These are phyloP conservation scores for Sebastes diaconus DNA, from an alignment of 2,797 vertebrate species.

Conservation along the genomic window DNA sequence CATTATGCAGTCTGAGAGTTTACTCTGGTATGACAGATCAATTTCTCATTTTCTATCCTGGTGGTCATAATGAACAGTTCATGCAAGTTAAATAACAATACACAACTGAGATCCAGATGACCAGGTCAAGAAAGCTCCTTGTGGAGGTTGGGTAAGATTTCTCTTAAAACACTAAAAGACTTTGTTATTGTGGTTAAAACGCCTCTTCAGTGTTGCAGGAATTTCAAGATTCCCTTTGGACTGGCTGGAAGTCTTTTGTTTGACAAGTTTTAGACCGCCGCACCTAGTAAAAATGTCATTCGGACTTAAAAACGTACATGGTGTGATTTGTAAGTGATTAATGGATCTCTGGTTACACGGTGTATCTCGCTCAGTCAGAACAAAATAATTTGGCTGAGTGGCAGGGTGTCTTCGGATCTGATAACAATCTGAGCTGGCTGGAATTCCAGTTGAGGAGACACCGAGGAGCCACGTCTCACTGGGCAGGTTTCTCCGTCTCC, in stretches of 20 bases:
- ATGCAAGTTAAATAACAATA: background rate
- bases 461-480: slow-evolving; percentile 71
- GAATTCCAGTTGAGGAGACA: slow-evolving; percentile 74
- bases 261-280: background rate
- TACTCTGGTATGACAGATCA: background rate
- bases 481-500: slow-evolving; percentile 59
- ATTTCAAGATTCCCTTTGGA: background rate
- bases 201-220: background rate
- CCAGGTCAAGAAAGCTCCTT: background rate
- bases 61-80: background rate
- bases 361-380: background rate
- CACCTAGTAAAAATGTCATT: background rate
- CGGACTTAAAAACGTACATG: background rate
- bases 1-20: background rate
- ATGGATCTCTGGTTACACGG: background rate
- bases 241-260: background rate
- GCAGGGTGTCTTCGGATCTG: slow-evolving; percentile 59
- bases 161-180: background rate
- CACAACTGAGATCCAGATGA: background rate
- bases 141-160: background rate
- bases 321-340: slow-evolving; percentile 9
- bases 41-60: background rate
- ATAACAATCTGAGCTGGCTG: slow-evolving; percentile 74
- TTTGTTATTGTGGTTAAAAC: background rate
- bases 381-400: slow-evolving; percentile 24